A percentile compares a stretch with the other conserved stretches of the same genome.
These are phyloP conservation scores for Ornithoptera alexandrae DNA, from an alignment of 2,888 invertebrate species.

Conservation along the genomic window DNA sequence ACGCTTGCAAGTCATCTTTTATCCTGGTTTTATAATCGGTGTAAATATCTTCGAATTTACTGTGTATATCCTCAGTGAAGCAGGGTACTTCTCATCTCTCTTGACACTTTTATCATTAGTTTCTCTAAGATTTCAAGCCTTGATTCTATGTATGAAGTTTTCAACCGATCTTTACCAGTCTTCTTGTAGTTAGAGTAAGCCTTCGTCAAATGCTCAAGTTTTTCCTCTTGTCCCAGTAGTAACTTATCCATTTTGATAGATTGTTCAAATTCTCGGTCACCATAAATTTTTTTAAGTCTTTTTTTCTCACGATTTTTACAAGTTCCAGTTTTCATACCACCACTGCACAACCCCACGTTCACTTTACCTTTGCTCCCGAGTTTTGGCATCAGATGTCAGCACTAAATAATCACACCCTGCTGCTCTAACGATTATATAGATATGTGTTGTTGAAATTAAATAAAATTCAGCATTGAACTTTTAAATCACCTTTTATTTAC, in stretches of 20 bases:
- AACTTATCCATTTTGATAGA: background rate
- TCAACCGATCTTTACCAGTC: background rate
- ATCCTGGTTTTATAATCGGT: background rate
- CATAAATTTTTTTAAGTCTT: too few relatives aligned
- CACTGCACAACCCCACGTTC: too few relatives aligned
- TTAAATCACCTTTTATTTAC: too few relatives aligned
- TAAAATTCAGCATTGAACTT: too few relatives aligned
- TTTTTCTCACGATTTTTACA: too few relatives aligned
- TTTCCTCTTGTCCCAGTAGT: conserved; percentile 1
- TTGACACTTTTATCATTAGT: background rate
- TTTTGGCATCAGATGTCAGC: too few relatives aligned
- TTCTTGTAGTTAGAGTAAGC: conserved; percentile 3
- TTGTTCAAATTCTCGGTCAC: background rate
- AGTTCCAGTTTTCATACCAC: too few relatives aligned
- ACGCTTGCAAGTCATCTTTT: background rate
- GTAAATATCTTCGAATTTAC: background rate
- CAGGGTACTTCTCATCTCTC: too few relatives aligned
- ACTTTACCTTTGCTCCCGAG: too few relatives aligned
- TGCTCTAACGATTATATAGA: too few relatives aligned
- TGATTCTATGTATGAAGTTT: background rate
- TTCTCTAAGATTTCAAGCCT: conserved; percentile 4
- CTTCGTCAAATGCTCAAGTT: background rate
- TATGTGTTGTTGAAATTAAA: too few relatives aligned
- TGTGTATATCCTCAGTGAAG: conserved; percentile 1
- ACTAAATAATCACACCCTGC: too few relatives aligned